These are phyloP conservation scores for Drosophila mayaguana DNA, from an alignment of 2,888 invertebrate genomes.

Conservation along the genomic window DNA sequence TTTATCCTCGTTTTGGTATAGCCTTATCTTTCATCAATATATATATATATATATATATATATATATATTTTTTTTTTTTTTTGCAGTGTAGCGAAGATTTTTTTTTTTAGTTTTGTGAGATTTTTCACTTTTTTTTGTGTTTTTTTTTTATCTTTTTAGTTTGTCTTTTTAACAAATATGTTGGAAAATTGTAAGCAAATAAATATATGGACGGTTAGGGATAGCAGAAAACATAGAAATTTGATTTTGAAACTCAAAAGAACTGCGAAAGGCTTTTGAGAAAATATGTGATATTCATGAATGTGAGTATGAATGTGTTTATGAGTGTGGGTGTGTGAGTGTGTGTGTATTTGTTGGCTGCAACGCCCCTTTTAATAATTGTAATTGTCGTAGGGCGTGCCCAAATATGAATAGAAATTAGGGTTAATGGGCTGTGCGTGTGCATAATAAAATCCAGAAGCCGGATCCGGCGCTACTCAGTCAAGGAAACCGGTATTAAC, in stretches of 20 bases:
- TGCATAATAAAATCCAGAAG: conserved; percentile 90
- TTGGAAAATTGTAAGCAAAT: conserved; percentile 24
- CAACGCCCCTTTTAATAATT: conserved; percentile 73
- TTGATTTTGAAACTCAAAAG: conserved; percentile 30
- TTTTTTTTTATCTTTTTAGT: conserved; percentile 22
- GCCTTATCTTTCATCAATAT: conserved; percentile 27
- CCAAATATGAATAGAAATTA: conserved; percentile 90
- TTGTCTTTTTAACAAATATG: conserved; percentile 34
- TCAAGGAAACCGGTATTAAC: conserved; percentile 98
- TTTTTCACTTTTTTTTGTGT: conserved; percentile 37
- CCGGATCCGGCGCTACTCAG: conserved; percentile 91
- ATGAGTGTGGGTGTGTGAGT: conserved; percentile 22
- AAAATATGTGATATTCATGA: conserved; percentile 59
- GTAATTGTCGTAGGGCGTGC: conserved; percentile 86
- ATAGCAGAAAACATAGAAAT: conserved; percentile 31
- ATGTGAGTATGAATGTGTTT: conserved; percentile 15
- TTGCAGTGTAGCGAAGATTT: conserved; percentile 19
- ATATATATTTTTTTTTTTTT: no score
- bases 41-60: no score
- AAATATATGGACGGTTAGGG: conserved; percentile 9
- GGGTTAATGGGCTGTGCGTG: conserved; percentile 89
- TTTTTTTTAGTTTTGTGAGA: conserved; percentile 39
- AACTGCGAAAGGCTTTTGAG: conserved; percentile 70
- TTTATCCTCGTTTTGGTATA: conserved; percentile 20
- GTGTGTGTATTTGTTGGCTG: conserved; percentile 11